phyloP scores from a whole-genome alignment of 2,888 invertebrate species.

The Phengaris alcon region DNA sequence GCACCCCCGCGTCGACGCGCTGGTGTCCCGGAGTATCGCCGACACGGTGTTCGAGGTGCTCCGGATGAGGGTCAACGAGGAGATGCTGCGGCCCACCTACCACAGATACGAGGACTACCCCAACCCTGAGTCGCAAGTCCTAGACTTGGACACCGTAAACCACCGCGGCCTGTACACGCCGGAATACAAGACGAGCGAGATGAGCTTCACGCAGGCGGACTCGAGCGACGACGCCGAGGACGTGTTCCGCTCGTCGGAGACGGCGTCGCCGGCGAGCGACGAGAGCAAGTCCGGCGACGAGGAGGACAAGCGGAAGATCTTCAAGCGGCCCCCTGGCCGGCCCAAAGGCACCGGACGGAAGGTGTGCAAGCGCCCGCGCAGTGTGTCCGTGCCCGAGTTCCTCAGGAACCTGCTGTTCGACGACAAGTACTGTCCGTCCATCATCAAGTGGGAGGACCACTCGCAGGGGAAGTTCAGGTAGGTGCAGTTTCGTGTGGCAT shows the following conservation, averaged over 20 bases:
- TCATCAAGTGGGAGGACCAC: constrained; percentile 94
- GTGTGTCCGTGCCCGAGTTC: constrained; percentile 88
- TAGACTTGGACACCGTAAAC: constrained; percentile 63
- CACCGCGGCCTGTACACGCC: constrained; percentile 57
- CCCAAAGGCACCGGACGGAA: constrained; percentile 75
- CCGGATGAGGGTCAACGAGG: constrained; percentile 59
- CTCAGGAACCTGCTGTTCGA: constrained; percentile 89
- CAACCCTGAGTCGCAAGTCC: constrained; percentile 56
- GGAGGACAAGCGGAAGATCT: constrained; percentile 64
- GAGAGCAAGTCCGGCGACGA: constrained; percentile 71
- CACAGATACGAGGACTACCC: constrained; percentile 64
- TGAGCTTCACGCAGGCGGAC: constrained; percentile 53
- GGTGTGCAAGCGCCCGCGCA: constrained; percentile 66
- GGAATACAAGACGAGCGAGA: constrained; percentile 63
- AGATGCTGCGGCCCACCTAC: constrained; percentile 56
- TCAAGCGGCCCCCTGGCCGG: constrained; percentile 78
- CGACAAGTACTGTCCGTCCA: constrained; percentile 86
- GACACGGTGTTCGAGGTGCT: constrained; percentile 63
- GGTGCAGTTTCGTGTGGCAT: constrained; percentile 42
- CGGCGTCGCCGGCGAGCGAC: constrained; percentile 68
- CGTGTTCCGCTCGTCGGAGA: constrained; percentile 58
- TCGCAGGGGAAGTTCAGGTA: constrained; percentile 88
- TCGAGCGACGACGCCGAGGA: constrained; percentile 72
- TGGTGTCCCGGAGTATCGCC: constrained; percentile 54
- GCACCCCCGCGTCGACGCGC: constrained; percentile 56